Base-by-base conservation (phyloP, 2,888 invertebrate genomes). In the Amphimallon solstitiale region DNA sequence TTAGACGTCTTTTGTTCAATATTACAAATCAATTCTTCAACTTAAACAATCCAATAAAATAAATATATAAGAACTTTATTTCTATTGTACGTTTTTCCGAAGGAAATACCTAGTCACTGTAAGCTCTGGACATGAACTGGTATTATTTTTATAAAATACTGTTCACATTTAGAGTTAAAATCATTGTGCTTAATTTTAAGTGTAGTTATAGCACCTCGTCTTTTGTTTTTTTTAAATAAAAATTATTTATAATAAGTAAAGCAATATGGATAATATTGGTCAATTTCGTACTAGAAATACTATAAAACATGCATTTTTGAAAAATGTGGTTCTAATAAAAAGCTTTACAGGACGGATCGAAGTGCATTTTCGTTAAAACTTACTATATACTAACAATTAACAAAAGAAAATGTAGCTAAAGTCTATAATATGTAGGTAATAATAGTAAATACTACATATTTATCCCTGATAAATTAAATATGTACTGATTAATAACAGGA, bases 401-500 rank as follows among this genome's bases (percentile, higher is more conserved):
- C 17, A n/a, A 56, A 64, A n/a, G 40, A 43, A 29, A 34, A 45
- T 40, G 51, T 35, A 43, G 52, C 38, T 62, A 51, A 38, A 37
- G 17, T n/a, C 38, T 61, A 61, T 21, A 40, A 21, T 43, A 46
- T 17, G 7, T 45, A 59, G 15, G 2, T 45, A 14, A 23, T 38
- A 43, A 43, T 59, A 59, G 48, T 61, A 60, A 14, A 29, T 54
- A 64, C 48, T 64, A n/a, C n/a, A n/a, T n/a, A 56, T 56, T 56
- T 35, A 64, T 64, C 64, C 64, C 64, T 64, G 64, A 64, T 56
- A 56, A 64, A 64, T 56, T 64, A 15, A 63, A 63, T 38, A 59
- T 43, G 56, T 59, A 43, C 23, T 59, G 10, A 5, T 38, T 59
- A 29, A 29, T 40, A 40, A 40, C 7, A 14, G 12, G 34, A 51